Evolutionary conservation across 2,888 invertebrate genomes (phyloP).

Genomic region (Drosophila kambysellisi): DNA sequence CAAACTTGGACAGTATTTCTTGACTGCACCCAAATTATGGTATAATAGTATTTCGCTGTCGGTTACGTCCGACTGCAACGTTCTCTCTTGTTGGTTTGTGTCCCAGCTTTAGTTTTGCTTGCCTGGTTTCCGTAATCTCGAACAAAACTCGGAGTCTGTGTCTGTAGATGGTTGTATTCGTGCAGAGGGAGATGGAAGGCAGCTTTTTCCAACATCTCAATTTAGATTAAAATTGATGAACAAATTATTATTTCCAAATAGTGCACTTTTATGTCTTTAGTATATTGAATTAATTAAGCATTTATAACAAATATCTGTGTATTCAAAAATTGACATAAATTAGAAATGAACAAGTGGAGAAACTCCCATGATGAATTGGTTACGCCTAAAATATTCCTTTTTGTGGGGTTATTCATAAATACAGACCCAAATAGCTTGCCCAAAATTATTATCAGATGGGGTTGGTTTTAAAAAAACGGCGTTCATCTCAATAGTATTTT

Average conservation of each 20-base stretch:
- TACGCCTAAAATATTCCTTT: constrained; percentile 18
- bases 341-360: constrained; percentile 35
- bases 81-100: not conserved
- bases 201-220: not conserved
- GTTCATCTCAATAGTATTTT: not conserved
- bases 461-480: not conserved
- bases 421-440: constrained; percentile 1
- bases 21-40: too few relatives aligned
- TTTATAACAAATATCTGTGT: not conserved
- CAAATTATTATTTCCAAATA: not conserved
- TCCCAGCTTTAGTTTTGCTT: not conserved
- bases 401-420: constrained; percentile 25
- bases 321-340: not conserved
- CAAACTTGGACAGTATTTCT: too few relatives aligned
- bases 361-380: constrained; percentile 45
- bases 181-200: not conserved
- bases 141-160: not conserved
- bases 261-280: not conserved
- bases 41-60: too few relatives aligned
- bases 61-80: too few relatives aligned
- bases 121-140: not conserved
- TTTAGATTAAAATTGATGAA: not conserved
- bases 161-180: not conserved
- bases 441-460: constrained; percentile 4
- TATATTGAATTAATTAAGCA: not conserved